Base-by-base conservation (phyloP, 2,888 invertebrate genomes). In the Steinernema scapterisci region DNA sequence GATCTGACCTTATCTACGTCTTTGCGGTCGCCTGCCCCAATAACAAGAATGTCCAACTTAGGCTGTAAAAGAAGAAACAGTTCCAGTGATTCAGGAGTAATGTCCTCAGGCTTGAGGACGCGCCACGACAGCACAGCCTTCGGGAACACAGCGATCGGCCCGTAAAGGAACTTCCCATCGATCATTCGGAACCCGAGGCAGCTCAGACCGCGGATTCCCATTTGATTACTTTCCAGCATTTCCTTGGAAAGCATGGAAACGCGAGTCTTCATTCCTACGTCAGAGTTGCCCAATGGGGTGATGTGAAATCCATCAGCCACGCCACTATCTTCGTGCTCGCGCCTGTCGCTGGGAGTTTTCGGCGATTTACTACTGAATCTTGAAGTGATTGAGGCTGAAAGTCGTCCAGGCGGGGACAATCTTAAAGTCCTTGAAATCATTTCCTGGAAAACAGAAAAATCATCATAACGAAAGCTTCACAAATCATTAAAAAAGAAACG, bases 31-130 rank as follows among this genome's bases (percentile, higher is more conserved):
- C 88, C 88, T 45, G 82, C 85, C 31, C 88, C 88, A 19, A 88
- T 71, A 19, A 88, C 82, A 23, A 86, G 75, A 73, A 86, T 79
- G 71, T 86, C 95, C 74, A 94, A 89, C 89, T 93, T 94, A 0
- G 97, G 97, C 76, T 93, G 93, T 25, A 97, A 86, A 27, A 93
- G 84, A 71, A 91, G 91, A 87, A 97, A 95, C 44, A 97, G 89
- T 11, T 91, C 89, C 21, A 97, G 89, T 0, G 94, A 92, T 13
- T 93, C 91, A 82, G 92, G 92, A 23, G 91, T 92, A 78, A 97
- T 92, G 46, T 93, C 92, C 0, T 91, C 88, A 0, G 90, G 89
- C 0, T 82, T 82, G 6, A 76, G 76, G 21, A 87, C 86, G 56
- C 85, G 77, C 87, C 87, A 87, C 13, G 86, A 86, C 6, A 87